Conservation (phyloP, 2,113 vertebrate genomes). For the Lonchura striata region DNA sequence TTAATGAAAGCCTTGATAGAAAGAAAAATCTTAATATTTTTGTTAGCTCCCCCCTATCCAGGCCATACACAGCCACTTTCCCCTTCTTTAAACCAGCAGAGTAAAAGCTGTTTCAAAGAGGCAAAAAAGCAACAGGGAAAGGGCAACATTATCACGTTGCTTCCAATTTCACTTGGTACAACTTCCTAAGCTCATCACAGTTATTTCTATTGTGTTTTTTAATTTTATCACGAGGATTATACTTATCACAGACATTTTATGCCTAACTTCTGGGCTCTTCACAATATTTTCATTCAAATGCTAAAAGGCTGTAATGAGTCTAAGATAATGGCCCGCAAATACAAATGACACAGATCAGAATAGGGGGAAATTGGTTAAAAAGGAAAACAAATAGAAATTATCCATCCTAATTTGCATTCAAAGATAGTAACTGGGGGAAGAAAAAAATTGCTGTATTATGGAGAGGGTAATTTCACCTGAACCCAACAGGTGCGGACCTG, state of each 20-base stretch:
- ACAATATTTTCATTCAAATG: neutral
- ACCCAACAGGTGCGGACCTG: neutral
- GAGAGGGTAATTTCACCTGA: neutral
- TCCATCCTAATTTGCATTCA: conserved; percentile 21
- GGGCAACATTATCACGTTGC: neutral
- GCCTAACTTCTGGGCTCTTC: neutral
- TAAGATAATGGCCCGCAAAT: neutral
- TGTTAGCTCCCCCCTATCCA: neutral
- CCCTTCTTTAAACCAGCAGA: neutral
- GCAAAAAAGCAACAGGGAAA: neutral
- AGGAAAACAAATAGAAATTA: neutral
- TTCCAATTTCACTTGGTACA: neutral
- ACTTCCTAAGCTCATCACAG: neutral
- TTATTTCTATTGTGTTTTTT: neutral
- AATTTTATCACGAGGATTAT: neutral
- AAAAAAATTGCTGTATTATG: neutral
- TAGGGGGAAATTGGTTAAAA: neutral
- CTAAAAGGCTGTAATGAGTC: conserved; percentile 4
- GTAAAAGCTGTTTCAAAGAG: neutral
- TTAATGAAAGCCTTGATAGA: neutral
- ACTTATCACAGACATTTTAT: neutral
- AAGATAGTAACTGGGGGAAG: neutral
- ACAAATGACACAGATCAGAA: conserved; percentile 13
- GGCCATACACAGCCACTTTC: neutral
- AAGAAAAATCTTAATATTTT: neutral